Evolutionary conservation across 1,140 invertebrate genomes (phyloP), one percentile per base, ranked within the genome.

Genomic region (Phenacoccus solenopsis): DNA sequence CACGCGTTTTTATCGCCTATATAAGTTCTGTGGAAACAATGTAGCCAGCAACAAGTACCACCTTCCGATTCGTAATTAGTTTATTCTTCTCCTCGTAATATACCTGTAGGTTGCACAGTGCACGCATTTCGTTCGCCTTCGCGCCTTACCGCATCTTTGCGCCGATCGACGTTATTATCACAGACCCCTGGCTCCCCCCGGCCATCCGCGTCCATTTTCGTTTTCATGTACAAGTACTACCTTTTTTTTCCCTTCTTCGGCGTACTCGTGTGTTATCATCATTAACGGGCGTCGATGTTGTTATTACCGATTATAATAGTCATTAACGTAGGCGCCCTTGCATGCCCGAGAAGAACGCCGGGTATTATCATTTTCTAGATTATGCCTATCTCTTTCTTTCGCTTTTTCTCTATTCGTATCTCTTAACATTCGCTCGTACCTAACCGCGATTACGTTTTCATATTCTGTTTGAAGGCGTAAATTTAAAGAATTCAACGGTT

Each of bases 221-320:
- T n/a, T n/a, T n/a, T n/a, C n/a, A n/a, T n/a, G n/a, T n/a, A n/a
- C n/a, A n/a, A n/a, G n/a, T n/a, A n/a, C n/a, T n/a, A n/a, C n/a
- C 38, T n/a, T 49, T 49, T 49, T n/a, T 10, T n/a, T 16, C 16
- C 30, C 7, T 5, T 59, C 5, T n/a, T 5, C 7, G 5, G 56
- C 56, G 16, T 16, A 25, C 59, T 9, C 59, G 59, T n/a, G 38
- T 3, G 3, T 10, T 49, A 64, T 64, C 59, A 64, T 64, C 59
- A 64, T 64, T 64, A 64, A 64, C 22, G 25, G 59, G 25, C 59
- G 59, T 25, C 59, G 59, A 64, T 64, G 59, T 27, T 64, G 59
- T 64, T 64, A 64, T 64, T 64, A 64, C 59, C 25, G 59, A 64
- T 64, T 64, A 64, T 64, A 64, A 64, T 27, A 64, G 59, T 64